These are phyloP conservation scores for Papilio gigon DNA, from an alignment of 2,888 invertebrate species.

Conservation along the genomic window DNA sequence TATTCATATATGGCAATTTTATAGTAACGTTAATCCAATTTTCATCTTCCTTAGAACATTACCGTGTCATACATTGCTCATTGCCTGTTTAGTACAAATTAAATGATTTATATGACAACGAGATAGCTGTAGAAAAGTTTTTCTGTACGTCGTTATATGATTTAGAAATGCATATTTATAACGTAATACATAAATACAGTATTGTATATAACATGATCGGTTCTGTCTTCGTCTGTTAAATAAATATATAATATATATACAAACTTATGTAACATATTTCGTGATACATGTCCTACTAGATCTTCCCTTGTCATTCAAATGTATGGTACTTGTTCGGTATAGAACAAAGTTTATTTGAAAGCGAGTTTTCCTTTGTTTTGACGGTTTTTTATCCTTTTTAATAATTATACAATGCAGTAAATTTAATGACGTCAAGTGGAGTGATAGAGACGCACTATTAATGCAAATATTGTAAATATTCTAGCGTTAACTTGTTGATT, in stretches of 20 bases:
- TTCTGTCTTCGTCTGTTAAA: no score
- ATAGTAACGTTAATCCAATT: no score
- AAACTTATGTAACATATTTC: background rate
- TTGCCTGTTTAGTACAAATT: slow-evolving; percentile 80
- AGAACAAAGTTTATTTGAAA: background rate
- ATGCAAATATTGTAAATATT: slow-evolving; percentile 49
- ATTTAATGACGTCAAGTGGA: slow-evolving; percentile 9
- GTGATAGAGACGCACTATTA: slow-evolving; percentile 39
- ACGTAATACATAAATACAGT: no score
- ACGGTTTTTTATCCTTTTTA: background rate
- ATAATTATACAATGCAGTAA: background rate
- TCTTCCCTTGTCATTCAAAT: background rate
- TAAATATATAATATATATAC: no score
- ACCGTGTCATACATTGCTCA: slow-evolving; percentile 64
- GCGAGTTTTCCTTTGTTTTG: background rate
- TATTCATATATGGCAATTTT: no score
- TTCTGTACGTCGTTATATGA: background rate
- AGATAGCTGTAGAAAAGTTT: background rate
- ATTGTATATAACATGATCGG: no score
- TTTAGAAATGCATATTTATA: no score
- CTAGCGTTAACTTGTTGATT: slow-evolving; percentile 59
- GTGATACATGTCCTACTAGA: background rate
- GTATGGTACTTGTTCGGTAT: background rate
- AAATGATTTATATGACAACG: slow-evolving; percentile 38
- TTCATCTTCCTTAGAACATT: background rate